Conservation (phyloP, 2,113 vertebrate species). For the Pao palembangensis region DNA sequence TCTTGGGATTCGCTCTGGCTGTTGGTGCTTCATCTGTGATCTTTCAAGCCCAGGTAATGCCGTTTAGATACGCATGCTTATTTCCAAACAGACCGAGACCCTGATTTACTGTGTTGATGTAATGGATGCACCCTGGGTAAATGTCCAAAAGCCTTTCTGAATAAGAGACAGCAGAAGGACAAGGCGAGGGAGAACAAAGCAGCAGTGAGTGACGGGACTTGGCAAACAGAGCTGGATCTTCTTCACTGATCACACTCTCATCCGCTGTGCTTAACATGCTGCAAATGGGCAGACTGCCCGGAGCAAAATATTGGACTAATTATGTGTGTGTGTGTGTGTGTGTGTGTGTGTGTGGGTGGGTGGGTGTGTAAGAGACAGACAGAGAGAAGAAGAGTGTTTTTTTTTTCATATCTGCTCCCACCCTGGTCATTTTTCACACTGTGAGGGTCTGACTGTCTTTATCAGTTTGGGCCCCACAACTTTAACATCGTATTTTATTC, state of each 20-base stretch:
- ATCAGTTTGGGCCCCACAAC: too few relatives aligned
- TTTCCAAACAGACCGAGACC: slow-evolving; percentile 38
- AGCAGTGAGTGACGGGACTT: slow-evolving; percentile 57
- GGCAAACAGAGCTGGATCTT: slow-evolving; percentile 54
- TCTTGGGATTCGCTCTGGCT: not conserved
- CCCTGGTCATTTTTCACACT: not conserved
- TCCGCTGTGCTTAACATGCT: slow-evolving; percentile 63
- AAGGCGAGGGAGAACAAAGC: slow-evolving; percentile 48
- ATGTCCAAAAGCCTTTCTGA: slow-evolving; percentile 29
- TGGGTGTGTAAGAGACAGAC: slow-evolving; percentile 7
- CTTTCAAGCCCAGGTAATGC: slow-evolving; percentile 17
- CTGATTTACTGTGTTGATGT: slow-evolving; percentile 37
- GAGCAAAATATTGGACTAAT: slow-evolving; percentile 68
- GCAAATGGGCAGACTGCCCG: slow-evolving; percentile 62
- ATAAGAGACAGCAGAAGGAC: slow-evolving; percentile 46
- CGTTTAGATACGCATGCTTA: slow-evolving; percentile 25
- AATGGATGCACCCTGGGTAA: slow-evolving; percentile 27
- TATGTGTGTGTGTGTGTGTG: slow-evolving; percentile 27
- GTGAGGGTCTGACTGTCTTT: too few relatives aligned
- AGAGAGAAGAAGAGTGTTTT: not conserved
- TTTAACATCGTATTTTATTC: too few relatives aligned
- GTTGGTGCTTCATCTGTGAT: not conserved
- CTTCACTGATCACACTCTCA: slow-evolving; percentile 62
- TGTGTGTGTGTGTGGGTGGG: slow-evolving; percentile 20
- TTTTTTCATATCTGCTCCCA: not conserved